phyloP scores from a whole-genome alignment of 2,888 invertebrate species.

The Thymelicus acteon region DNA sequence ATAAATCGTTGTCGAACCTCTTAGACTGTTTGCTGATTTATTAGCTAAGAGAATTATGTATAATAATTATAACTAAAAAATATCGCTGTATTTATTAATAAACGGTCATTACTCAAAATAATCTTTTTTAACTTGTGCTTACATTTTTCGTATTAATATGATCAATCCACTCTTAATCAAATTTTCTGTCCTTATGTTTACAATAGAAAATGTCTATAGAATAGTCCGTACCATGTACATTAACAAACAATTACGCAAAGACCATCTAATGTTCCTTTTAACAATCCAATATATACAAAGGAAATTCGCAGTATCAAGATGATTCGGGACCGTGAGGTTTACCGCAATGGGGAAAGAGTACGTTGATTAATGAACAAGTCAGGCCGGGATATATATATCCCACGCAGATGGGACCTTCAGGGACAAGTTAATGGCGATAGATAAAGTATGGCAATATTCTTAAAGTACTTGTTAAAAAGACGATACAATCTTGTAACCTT shows the following conservation, averaged over 20 bases:
- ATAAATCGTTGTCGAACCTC: too few species aligned
- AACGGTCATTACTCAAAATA: too few species aligned
- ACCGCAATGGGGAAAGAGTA: constrained; percentile 36
- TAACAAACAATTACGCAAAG: constrained; percentile 13
- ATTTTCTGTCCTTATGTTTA: too few species aligned
- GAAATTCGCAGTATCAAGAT: constrained; percentile 35
- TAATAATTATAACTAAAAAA: too few species aligned
- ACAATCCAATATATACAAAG: constrained; percentile 27
- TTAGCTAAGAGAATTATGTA: too few species aligned
- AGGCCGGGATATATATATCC: constrained; percentile 29
- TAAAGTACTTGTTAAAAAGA: constrained; percentile 12
- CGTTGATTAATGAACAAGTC: constrained; percentile 37
- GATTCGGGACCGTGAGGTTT: constrained; percentile 25
- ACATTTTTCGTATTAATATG: too few species aligned
- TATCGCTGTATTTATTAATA: too few species aligned
- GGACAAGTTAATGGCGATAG: constrained; percentile 33
- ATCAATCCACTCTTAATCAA: too few species aligned
- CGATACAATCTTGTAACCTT: neutral
- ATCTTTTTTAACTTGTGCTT: too few species aligned
- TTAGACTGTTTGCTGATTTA: too few species aligned
- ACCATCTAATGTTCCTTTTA: constrained; percentile 23
- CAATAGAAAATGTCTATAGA: too few species aligned
- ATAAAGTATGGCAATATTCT: constrained; percentile 29
- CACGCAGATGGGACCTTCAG: constrained; percentile 32
- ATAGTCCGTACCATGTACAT: neutral